Evolutionary conservation across 2,113 vertebrate species (phyloP), one percentile per base, ranked within the genome.

Genomic region (Brachirus orientalis): DNA sequence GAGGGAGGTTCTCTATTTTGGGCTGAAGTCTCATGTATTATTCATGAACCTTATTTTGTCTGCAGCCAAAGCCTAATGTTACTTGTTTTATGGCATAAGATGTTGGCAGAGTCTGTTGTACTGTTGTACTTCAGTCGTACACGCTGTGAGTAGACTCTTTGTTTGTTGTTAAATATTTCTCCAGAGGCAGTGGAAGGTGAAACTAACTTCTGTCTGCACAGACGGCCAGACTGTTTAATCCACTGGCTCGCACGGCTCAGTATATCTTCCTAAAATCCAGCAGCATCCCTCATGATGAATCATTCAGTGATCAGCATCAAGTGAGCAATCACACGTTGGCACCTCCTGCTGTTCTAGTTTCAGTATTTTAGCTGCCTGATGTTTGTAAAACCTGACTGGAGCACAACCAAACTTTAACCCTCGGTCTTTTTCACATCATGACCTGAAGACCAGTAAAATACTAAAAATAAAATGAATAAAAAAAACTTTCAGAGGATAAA

Each of bases 1-100:
- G 72, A 80, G 69, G 79, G 75, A 77, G 67, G 76, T 62, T 75
- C 74, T 88, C 89, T 93, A 92, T 92, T 94, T 93, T 79, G 53
- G 84, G 85, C 56, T 56, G 53, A 68, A 79, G 66, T 65, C 67
- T 92, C 83, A 92, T 93, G 68, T 70, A 92, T 88, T 85, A 93
- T 94, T 93, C 72, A 93, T 90, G 56, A 78, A 72, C 63, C 66
- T 89, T 75, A 74, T 63, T 83, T 77, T 85, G 44, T 47, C 45
- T 68, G 64, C 52, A 76, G 63, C 76, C 71, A 43, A 52, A 61
- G 53, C 51, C 60, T 67, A 48, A 79, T 77, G 69, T 80, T 72
- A 73, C 76, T 77, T 63, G 33, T 71, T 88, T 58, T 54, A 43
- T 22, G 16, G 33, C 20, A 33, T 44, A 69, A 69, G 55, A 74